Base-by-base conservation (phyloP, 2,113 vertebrate species). In the Alligator sinensis region DNA sequence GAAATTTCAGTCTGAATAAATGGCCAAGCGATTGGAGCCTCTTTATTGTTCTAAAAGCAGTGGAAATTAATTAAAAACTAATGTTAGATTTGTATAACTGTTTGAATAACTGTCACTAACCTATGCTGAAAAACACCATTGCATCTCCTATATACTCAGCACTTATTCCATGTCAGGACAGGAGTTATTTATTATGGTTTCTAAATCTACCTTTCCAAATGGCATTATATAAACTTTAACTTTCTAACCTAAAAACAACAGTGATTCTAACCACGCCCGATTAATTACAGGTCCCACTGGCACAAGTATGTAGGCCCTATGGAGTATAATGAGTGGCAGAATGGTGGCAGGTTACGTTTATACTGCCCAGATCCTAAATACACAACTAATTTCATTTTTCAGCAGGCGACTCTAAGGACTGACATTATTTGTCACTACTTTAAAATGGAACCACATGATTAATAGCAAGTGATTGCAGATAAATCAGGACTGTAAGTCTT, bases 321-420 rank as follows among this genome's bases (percentile, higher is more conserved):
- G 22, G 88, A 62, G 84, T 78, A 22, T 74, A 38, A 74, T 47
- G 86, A 74, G 83, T 96, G 92, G 81, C 79, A 88, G 87, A 80
- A 86, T 58, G 9, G 15, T 72, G 84, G 82, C 77, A 89, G 75
- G 6, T 82, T 80, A 90, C 10, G 79, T 88, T 94, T 86, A 54
- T 94, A 78, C 68, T 1, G 0, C 68, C 63, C 78, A 89, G 58
- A 38, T 61, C 92, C 68, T 84, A 93, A 4, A n/a, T 85, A 27
- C 2, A 3, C 81, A 1, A 0, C 91, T 82, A 88, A 89, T 87
- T 90, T 94, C 81, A n/a, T n/a, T 87, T 91, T 80, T 59, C 24
- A 11, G 59, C 78, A 8, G 59, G 11, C 82, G 0, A 16, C 81
- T 74, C 47, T 75, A 19, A 81, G 78, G 66, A n/a, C 82, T n/a